Base-by-base conservation (phyloP, 2,797 vertebrate species). In the Lindbergichthys nudifrons region DNA sequence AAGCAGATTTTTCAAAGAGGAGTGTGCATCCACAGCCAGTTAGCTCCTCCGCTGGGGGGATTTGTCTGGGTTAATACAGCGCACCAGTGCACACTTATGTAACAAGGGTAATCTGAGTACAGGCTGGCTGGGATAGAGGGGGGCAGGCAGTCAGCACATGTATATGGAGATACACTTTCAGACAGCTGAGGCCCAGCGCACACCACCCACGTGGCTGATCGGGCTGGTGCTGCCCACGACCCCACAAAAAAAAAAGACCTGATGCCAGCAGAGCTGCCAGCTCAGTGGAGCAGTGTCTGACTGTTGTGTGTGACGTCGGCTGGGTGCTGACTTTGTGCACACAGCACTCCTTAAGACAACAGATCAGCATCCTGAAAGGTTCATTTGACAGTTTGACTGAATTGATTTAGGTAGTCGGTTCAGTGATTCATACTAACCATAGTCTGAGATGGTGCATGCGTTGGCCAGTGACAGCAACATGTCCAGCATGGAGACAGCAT, bases 401-500 rank as follows among this genome's bases (percentile, higher is more conserved):
- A 14, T 30, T 36, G 16, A 64, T 53, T 54, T 39, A 12, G 46
- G 48, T 56, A 45, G 36, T 50, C 52, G 53, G 54, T 19, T 19
- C 6, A 9, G 47, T 45, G 58, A 47, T 26, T 65, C 48, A 62
- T 36, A 39, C 94, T 92, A 88, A 97, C 97, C 97, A 1, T 98
- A 98, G 83, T 99, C 96, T 23, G 97, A 98, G 80, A 98, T 91
- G 53, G 97, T 98, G 88, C 98, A 98, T 32, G 95, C 93, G 1
- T 96, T 96, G 72, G 98, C 97, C 81, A 99, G 95, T 0, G 98
- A 97, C 16, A 95, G 94, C 79, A 99, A 85, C 98, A 99, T 99
- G 84, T 99, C 98, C 92, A 99, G 92, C 97, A 99, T 97, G 14
- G 98, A 99, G n/a, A 98, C 97, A 3, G 96, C 93, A 85, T 99